These are phyloP conservation scores for Panurus biarmicus DNA, from an alignment of 2,113 vertebrate species.

Conservation along the genomic window DNA sequence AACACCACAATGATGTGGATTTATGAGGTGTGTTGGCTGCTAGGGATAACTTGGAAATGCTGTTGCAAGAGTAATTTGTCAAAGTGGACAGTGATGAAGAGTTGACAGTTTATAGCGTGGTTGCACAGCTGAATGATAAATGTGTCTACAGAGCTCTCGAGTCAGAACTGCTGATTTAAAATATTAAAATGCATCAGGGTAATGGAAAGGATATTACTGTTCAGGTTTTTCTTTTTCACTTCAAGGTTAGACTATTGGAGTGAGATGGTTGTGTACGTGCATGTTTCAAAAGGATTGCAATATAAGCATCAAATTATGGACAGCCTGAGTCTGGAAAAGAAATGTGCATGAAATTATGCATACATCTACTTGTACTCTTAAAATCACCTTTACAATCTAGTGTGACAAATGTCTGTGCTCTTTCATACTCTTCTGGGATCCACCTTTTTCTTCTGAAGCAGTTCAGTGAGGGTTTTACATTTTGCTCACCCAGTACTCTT, in stretches of 20 bases:
- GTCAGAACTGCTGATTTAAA: constrained; percentile 24
- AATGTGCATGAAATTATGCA: not conserved
- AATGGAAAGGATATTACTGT: not conserved
- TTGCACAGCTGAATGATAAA: constrained; percentile 51
- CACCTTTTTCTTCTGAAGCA: not conserved
- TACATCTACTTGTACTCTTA: not conserved
- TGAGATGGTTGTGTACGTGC: not conserved
- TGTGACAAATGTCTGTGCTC: not conserved
- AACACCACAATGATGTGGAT: constrained; percentile 67
- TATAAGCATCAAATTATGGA: not conserved
- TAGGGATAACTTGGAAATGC: constrained; percentile 69
- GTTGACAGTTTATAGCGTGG: constrained; percentile 46
- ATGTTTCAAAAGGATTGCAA: not conserved
- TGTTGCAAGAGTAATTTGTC: constrained; percentile 66
- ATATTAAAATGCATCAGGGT: constrained; percentile 17
- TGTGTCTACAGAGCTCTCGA: not conserved
- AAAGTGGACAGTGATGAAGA: constrained; percentile 54
- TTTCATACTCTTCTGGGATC: not conserved
- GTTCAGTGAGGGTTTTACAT: not conserved
- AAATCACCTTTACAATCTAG: not conserved
- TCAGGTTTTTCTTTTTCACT: not conserved
- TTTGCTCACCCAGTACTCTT: not conserved
- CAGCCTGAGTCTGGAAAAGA: not conserved
- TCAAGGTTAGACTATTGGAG: not conserved
- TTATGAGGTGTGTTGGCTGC: constrained; percentile 68